A percentile compares a stretch with the other conserved stretches of the same genome.
Conservation (phyloP, 2,797 vertebrate genomes). For the Trematomus bernacchii region DNA sequence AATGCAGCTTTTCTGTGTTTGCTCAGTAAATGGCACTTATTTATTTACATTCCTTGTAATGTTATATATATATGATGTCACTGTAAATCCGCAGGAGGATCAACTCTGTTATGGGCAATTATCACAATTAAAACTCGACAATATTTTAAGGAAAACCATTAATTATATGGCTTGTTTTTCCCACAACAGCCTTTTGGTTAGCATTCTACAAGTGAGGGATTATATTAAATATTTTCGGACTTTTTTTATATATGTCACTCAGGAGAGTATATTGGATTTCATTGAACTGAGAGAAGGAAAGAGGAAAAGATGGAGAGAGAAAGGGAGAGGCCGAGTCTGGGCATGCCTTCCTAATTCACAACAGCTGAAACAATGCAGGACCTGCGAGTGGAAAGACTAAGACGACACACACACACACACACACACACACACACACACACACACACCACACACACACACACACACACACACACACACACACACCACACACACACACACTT, state of each 20-base stretch:
- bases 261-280: conserved; percentile 19
- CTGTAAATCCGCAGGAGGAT: background rate
- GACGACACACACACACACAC: conserved; percentile 30
- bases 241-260: conserved; percentile 10
- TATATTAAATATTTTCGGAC: background rate
- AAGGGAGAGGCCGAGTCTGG: conserved; percentile 53
- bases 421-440: conserved; percentile 7
- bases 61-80: background rate
- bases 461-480: background rate
- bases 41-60: background rate
- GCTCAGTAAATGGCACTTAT: background rate
- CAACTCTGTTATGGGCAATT: background rate
- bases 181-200: background rate
- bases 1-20: background rate
- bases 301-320: conserved; percentile 32
- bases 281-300: conserved; percentile 27
- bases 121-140: background rate
- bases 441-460: conserved; percentile 10
- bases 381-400: conserved; percentile 65
- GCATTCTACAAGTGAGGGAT: background rate
- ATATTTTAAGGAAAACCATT: background rate
- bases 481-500: too few relatives aligned
- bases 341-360: conserved; percentile 84
- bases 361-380: conserved; percentile 86
- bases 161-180: background rate